These are phyloP conservation scores for Galeopterus variegatus DNA, from an alignment of 2,113 vertebrate genomes.

Conservation along the genomic window DNA sequence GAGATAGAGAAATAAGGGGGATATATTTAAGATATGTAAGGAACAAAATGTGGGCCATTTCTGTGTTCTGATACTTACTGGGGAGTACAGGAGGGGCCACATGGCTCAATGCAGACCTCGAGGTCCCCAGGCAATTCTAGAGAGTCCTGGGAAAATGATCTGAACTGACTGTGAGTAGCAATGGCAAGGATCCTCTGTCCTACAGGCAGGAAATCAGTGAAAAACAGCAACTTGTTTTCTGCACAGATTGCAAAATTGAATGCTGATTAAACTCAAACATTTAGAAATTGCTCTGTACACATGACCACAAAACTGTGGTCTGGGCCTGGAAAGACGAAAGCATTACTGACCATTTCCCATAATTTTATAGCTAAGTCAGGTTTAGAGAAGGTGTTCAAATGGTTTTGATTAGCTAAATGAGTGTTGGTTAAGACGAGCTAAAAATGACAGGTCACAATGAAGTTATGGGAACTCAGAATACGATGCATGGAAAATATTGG, in stretches of 20 bases:
- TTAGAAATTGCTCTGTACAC: slow-evolving; percentile 56
- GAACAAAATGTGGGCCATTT: background rate
- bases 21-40: background rate
- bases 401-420: slow-evolving; percentile 53
- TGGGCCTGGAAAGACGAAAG: slow-evolving; percentile 30
- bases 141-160: background rate
- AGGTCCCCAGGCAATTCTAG: background rate
- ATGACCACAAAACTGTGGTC: background rate
- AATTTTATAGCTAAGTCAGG: slow-evolving; percentile 20
- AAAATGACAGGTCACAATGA: slow-evolving; percentile 24
- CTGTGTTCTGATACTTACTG: background rate
- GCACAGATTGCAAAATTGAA: slow-evolving; percentile 42
- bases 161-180: background rate
- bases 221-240: slow-evolving; percentile 61
- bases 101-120: background rate
- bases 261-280: slow-evolving; percentile 53
- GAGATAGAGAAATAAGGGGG: background rate
- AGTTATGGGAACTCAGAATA: slow-evolving; percentile 14
- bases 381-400: slow-evolving; percentile 43
- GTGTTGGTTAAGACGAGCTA: slow-evolving; percentile 54
- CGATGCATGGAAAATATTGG: background rate
- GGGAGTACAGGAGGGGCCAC: background rate
- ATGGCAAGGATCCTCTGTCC: background rate
- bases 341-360: background rate
- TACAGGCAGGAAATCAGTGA: background rate